Percentiles rank a stretch among this genome's conserved stretches.
phyloP scores from a whole-genome alignment of 2,113 vertebrate genomes.

The Cryptotis parvus region DNA sequence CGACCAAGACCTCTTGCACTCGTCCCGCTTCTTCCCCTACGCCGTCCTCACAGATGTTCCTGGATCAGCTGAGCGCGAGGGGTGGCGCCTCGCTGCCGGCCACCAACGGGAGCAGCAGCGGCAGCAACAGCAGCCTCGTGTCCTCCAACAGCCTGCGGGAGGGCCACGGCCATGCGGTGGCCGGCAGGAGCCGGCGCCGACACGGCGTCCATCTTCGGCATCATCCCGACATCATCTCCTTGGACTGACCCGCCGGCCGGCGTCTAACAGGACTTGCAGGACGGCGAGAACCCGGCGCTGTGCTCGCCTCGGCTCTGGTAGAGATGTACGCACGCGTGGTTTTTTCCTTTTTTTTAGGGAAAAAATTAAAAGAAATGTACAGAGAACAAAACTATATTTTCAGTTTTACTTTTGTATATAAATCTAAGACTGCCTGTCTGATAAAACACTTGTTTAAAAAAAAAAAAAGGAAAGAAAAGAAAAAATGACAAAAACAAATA shows the following conservation, averaged over 20 bases:
- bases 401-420: constrained; percentile 99
- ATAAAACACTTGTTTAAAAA: constrained; percentile 85
- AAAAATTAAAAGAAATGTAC: constrained; percentile 92
- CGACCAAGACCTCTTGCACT: constrained; percentile 95
- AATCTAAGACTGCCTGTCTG: constrained; percentile 95
- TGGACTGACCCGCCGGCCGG: constrained; percentile 91
- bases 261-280: constrained; percentile 78
- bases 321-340: constrained; percentile 85
- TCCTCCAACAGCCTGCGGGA: constrained; percentile 95
- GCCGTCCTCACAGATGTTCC: constrained; percentile 96
- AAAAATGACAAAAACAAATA: constrained; percentile 76
- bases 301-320: constrained; percentile 86
- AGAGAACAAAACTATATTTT: constrained; percentile 99
- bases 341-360: constrained; percentile 87
- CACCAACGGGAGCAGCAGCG: constrained; percentile 93
- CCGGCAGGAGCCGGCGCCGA: constrained; percentile 90
- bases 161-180: constrained; percentile 88
- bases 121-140: constrained; percentile 95
- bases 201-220: constrained; percentile 94
- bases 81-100: constrained; percentile 88
- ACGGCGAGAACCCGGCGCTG: constrained; percentile 84
- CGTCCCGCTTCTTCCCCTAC: constrained; percentile 95
- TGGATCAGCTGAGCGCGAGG: constrained; percentile 93
- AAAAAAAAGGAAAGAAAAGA: constrained; percentile 32
- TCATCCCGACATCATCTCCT: constrained; percentile 97